These are phyloP conservation scores for Chrysodeixis includens DNA, from an alignment of 2,888 invertebrate genomes.

Conservation along the genomic window DNA sequence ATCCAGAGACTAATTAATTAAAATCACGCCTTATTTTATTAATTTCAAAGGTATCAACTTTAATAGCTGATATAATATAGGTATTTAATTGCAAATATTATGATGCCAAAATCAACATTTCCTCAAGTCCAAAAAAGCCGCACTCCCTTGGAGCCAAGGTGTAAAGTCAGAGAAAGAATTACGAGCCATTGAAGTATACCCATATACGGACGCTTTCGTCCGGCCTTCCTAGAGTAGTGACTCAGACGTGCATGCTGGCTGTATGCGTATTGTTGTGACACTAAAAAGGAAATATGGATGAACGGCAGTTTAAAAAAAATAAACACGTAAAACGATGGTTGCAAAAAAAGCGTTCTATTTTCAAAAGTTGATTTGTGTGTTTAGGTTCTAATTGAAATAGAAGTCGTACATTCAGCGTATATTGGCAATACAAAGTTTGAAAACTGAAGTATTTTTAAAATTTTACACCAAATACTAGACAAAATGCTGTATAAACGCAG, in stretches of 20 bases:
- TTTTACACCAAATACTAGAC: not conserved
- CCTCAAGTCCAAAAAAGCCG: constrained; percentile 28
- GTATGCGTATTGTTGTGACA: constrained; percentile 23
- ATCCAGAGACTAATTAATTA: no score
- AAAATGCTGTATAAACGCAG: not conserved
- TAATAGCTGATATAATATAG: no score
- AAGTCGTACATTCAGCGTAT: no score
- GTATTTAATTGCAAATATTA: no score
- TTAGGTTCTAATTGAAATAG: no score
- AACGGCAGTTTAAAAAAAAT: constrained; percentile 15
- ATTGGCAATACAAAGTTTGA: no score
- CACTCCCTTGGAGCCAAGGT: constrained; percentile 54
- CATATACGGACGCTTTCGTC: constrained; percentile 73
- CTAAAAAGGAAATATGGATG: constrained; percentile 47
- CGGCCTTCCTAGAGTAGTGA: constrained; percentile 72
- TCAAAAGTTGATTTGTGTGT: not conserved
- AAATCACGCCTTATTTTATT: no score
- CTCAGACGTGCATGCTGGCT: constrained; percentile 52
- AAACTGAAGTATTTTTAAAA: not conserved
- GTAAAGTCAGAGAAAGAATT: constrained; percentile 57
- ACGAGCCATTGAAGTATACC: constrained; percentile 57
- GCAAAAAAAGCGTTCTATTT: not conserved
- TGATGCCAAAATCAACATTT: constrained; percentile 13
- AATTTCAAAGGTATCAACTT: no score
- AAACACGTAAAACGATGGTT: not conserved